Evolutionary conservation across 2,888 invertebrate genomes (phyloP), one percentile per base, ranked within the genome.

Genomic region (Eupithecia subfuscata): DNA sequence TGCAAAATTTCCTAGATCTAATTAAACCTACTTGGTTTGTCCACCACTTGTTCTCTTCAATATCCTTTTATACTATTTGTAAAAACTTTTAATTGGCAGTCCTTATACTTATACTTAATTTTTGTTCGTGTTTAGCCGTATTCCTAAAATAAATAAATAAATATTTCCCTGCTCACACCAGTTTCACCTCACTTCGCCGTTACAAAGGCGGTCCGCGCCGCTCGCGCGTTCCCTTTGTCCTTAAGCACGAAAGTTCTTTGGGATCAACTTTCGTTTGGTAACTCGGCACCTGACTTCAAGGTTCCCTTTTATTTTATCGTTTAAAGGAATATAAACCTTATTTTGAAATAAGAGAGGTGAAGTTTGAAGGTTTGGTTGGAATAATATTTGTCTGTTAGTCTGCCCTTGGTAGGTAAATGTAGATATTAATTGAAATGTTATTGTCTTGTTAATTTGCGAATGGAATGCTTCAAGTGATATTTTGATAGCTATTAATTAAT

Each of bases 191-290:
- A 7, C 8, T 40, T 14, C 12, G 1, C 8, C 64, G n/a, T n/a
- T 40, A n/a, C 22, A 75, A 76, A 79, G 70, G 45, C 70, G 73
- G 63, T 69, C 73, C 74, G 71, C 74, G 71, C 72, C 77, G 34
- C 63, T 78, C 75, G 80, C 77, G 34, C 34, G 34, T 76, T 72
- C 73, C 79, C 72, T 76, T 82, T 79, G 80, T 79, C 72, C 78
- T 77, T 79, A 79, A 75, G 74, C 60, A 48, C 71, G 75, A 78
- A 80, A 79, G 76, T 75, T 74, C 78, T 80, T 78, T 76, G 56
- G 77, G 75, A 77, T 81, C 80, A 79, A 80, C 81, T 82, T 80
- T 82, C 81, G 78, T 82, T 78, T 71, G 73, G 81, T 74, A 80
- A 82, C 79, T 37, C 64, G 40, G 78, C 79, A 82, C 78, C 76